Evolutionary conservation across 1,140 invertebrate genomes (phyloP).

Genomic region (Cyclargus thomasi): DNA sequence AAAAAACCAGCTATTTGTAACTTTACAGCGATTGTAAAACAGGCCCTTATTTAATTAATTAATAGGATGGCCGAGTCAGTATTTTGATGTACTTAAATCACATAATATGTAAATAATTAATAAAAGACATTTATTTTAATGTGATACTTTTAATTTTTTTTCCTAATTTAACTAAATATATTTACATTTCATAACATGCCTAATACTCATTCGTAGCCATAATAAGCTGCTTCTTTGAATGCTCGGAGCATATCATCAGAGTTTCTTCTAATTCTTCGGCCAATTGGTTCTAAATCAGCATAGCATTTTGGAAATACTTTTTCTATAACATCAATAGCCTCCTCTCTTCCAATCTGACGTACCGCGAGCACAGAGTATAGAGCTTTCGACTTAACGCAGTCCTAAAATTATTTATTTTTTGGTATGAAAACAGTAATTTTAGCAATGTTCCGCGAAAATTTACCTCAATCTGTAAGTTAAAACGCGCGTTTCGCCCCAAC

Average conservation of each 20-base stretch:
- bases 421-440: no score
- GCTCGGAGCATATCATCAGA: slow-evolving; percentile 86
- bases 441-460: no score
- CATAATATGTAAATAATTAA: slow-evolving; percentile 20
- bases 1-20: no score
- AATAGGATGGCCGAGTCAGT: not conserved
- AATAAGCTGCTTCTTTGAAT: slow-evolving; percentile 84
- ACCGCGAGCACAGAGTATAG: slow-evolving; percentile 87
- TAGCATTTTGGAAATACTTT: slow-evolving; percentile 95
- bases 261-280: slow-evolving; percentile 86
- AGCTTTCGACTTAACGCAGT: slow-evolving; percentile 94
- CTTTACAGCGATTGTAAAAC: no score
- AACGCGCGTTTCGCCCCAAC: no score
- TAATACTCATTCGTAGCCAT: slow-evolving; percentile 82
- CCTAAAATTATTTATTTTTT: slow-evolving; percentile 71
- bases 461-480: no score
- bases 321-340: slow-evolving; percentile 87
- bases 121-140: slow-evolving; percentile 25
- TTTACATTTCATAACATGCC: slow-evolving; percentile 27
- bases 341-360: slow-evolving; percentile 81
- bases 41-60: not conserved
- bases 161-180: slow-evolving; percentile 11
- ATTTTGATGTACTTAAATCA: slow-evolving; percentile 14
- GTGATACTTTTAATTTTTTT: slow-evolving; percentile 14
- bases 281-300: slow-evolving; percentile 94